Evolutionary conservation across 2,888 invertebrate genomes (phyloP).

Genomic region (Ormyrus thymus): DNA sequence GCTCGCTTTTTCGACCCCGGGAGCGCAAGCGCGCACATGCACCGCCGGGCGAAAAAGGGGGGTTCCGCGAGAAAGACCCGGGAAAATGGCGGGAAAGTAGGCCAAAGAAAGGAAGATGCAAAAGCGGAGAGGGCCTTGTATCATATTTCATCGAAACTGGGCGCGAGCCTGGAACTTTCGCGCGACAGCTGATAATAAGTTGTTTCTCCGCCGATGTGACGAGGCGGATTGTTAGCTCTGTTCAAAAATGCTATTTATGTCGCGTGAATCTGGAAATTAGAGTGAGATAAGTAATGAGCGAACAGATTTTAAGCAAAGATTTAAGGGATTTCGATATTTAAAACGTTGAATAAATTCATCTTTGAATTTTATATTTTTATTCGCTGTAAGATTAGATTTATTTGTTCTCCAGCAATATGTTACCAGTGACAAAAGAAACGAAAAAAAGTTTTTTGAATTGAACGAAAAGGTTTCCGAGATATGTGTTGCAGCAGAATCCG

Average conservation of each 20-base stretch:
- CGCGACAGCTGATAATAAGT: constrained; percentile 32
- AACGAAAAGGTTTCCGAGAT: no score
- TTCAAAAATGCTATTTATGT: background rate
- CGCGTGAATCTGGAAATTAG: background rate
- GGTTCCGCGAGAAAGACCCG: background rate
- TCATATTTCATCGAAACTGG: constrained; percentile 24
- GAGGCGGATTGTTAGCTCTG: background rate
- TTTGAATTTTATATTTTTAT: no score
- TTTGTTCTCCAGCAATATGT: no score
- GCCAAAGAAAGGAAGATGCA: constrained; percentile 12
- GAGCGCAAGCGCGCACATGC: constrained; percentile 22
- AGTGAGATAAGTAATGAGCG: no score
- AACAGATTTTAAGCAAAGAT: no score
- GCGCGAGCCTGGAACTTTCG: background rate
- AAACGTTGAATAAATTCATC: no score
- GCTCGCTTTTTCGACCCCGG: constrained; percentile 36
- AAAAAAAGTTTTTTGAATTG: no score
- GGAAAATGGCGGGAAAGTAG: constrained; percentile 17
- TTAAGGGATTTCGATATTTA: no score
- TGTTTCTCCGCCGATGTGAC: background rate
- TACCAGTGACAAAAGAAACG: no score
- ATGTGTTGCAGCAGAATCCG: no score
- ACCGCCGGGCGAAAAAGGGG: constrained; percentile 19
- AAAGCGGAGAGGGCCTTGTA: constrained; percentile 20
- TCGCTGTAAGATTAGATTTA: no score